These are phyloP conservation scores for Metaphire vulgaris DNA, from an alignment of 1,140 invertebrate species.

Conservation along the genomic window DNA sequence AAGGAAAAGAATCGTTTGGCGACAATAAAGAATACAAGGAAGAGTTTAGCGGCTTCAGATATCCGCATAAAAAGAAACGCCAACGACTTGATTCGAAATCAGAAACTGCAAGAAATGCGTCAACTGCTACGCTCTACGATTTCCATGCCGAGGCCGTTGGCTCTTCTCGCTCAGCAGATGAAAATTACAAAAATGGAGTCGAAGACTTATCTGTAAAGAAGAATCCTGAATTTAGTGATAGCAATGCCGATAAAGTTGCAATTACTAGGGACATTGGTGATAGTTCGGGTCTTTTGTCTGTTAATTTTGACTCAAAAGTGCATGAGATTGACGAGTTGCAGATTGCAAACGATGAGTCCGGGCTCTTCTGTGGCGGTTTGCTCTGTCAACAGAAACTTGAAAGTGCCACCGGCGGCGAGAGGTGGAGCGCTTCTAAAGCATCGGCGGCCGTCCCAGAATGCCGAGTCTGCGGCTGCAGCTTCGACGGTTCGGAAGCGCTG, in stretches of 20 bases:
- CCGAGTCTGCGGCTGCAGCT: conserved; percentile 16
- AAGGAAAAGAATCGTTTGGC: neutral
- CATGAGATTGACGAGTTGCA: neutral
- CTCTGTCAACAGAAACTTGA: neutral
- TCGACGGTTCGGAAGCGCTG: conserved; percentile 21
- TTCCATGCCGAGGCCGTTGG: neutral
- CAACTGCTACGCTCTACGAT: neutral
- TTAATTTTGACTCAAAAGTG: neutral
- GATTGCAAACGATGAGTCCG: neutral
- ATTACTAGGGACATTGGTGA: neutral
- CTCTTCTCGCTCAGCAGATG: neutral
- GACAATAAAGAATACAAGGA: neutral
- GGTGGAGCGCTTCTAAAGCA: conserved; percentile 13
- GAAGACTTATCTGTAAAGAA: neutral
- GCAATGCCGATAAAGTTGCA: neutral
- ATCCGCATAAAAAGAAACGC: neutral
- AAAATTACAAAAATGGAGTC: neutral
- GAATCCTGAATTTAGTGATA: neutral
- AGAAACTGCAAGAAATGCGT: neutral
- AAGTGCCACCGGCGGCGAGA: neutral
- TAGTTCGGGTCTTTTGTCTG: neutral
- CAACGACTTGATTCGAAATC: neutral
- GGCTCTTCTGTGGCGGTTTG: neutral
- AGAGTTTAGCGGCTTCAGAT: neutral
- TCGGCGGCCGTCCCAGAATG: conserved; percentile 19